phyloP scores from a whole-genome alignment of 92 coral and sea anemone genomes.

The Zoanthus sansibaricus region DNA sequence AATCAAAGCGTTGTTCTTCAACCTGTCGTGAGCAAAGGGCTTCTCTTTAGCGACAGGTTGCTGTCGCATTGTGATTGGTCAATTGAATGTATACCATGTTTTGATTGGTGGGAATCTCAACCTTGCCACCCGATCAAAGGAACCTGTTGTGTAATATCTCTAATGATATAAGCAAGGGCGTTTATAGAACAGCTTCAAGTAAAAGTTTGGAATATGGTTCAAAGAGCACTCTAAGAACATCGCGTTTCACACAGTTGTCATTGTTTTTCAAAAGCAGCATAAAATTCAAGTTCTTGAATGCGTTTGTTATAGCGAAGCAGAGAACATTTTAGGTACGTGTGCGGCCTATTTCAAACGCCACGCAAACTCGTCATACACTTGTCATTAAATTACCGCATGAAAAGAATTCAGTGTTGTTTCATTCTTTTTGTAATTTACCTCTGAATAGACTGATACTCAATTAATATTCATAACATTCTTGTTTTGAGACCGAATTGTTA shows the following conservation, averaged over 20 bases:
- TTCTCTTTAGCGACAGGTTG: constrained; percentile 52
- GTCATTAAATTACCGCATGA: constrained; percentile 36
- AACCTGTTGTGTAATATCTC: constrained; percentile 65
- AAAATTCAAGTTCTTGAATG: constrained; percentile 4
- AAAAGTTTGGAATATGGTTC: constrained; percentile 26
- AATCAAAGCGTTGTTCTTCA: constrained; percentile 15
- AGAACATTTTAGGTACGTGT: constrained; percentile 41
- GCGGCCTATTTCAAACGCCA: constrained; percentile 28
- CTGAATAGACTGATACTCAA: constrained; percentile 43
- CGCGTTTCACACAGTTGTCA: not conserved
- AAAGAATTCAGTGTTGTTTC: constrained; percentile 20
- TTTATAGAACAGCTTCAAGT: constrained; percentile 35
- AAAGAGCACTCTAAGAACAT: constrained; percentile 42
- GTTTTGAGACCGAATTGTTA: constrained; percentile 28
- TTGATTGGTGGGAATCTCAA: constrained; percentile 61
- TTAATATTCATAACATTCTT: constrained; percentile 30
- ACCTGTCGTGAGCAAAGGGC: constrained; percentile 37
- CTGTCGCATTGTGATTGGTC: constrained; percentile 52
- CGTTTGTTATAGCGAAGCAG: not conserved
- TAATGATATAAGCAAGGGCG: constrained; percentile 42
- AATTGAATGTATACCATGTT: constrained; percentile 28
- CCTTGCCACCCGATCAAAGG: constrained; percentile 66
- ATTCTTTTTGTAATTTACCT: constrained; percentile 25
- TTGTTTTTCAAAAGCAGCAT: constrained; percentile 4
- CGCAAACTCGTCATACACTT: constrained; percentile 32